Base-by-base conservation (phyloP, 2,888 invertebrate genomes). In the Dynastes hyllus region DNA sequence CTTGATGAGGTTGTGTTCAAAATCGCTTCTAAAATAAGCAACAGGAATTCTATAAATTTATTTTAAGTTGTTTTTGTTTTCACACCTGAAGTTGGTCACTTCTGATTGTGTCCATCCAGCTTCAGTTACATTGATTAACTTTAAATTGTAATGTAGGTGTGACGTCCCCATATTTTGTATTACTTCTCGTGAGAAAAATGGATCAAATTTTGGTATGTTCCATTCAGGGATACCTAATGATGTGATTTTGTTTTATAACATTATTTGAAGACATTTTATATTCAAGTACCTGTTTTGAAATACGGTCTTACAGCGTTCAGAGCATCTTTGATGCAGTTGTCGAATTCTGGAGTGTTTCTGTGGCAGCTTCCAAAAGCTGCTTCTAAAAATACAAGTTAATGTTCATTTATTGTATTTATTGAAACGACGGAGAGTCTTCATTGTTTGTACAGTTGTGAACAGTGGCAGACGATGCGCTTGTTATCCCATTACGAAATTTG, bases 191-290 rank as follows among this genome's bases (percentile, higher is more conserved):
- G 94, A 93, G 83, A 91, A 92, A 87, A 96, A 95, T 0, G 96
- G 96, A 88, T 96, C 96, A 85, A 96, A 95, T 0, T 95, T 92
- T 0, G 91, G 91, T 1, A 96, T 91, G 51, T 93, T 93, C 87
- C 94, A 92, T 83, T 94, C 92, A 0, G 95, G 92, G 61, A 96
- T 90, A 79, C 96, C 96, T 94, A 85, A 8, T 86, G 85, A 77
- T 45, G 22, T 65, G 9, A 29, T 70, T 51, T 51, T 32, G 55
- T 11, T 61, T 13, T 32, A 37, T 67, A 22, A 40, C 37, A 8
- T 50, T 67, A n/a, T 6, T 45, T 45, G 2, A 45, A 45, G 45
- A 8, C 0, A 2, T 2, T 55, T 6, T 55, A n/a, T 8, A 55
- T 55, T 45, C 11, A 45, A 45, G 55, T 55, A 94, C 94, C 95